phyloP scores from a whole-genome alignment of 2,797 vertebrate species.

The Sebastes glaucus region DNA sequence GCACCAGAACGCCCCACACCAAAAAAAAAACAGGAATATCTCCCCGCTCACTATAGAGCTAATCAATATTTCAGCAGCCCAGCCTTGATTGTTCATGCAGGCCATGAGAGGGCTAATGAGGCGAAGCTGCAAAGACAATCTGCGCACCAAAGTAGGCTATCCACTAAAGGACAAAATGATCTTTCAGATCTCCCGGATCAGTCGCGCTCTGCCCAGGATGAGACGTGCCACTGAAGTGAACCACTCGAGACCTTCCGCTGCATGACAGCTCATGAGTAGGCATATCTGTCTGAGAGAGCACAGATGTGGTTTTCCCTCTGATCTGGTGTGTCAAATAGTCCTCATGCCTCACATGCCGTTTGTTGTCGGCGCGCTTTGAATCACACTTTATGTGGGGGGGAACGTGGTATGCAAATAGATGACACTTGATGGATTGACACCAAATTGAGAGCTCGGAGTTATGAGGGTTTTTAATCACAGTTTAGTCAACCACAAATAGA shows the following conservation, averaged over 20 bases:
- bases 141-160: constrained; percentile 55
- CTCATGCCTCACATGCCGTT: constrained; percentile 33
- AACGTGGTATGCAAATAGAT: constrained; percentile 24
- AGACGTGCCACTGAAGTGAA: constrained; percentile 36
- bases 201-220: constrained; percentile 33
- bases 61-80: constrained; percentile 78
- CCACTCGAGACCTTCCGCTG: constrained; percentile 48
- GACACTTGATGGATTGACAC: constrained; percentile 4
- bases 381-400: constrained; percentile 20
- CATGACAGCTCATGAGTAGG: constrained; percentile 45
- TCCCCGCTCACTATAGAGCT: constrained; percentile 40
- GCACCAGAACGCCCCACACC: constrained; percentile 26
- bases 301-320: constrained; percentile 57
- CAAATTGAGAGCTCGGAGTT: constrained; percentile 6
- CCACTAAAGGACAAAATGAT: constrained; percentile 60
- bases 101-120: constrained; percentile 70
- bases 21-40: constrained; percentile 11
- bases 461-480: constrained; percentile 4
- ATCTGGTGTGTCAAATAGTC: constrained; percentile 61
- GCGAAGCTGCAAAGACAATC: constrained; percentile 64
- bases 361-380: constrained; percentile 47
- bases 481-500: neutral
- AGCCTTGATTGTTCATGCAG: constrained; percentile 69
- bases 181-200: constrained; percentile 56
- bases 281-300: constrained; percentile 34